Percentiles rank a stretch among this genome's conserved stretches.
Conservation (phyloP, 2,888 invertebrate species). For the Spatulosminthurus flaviceps region DNA sequence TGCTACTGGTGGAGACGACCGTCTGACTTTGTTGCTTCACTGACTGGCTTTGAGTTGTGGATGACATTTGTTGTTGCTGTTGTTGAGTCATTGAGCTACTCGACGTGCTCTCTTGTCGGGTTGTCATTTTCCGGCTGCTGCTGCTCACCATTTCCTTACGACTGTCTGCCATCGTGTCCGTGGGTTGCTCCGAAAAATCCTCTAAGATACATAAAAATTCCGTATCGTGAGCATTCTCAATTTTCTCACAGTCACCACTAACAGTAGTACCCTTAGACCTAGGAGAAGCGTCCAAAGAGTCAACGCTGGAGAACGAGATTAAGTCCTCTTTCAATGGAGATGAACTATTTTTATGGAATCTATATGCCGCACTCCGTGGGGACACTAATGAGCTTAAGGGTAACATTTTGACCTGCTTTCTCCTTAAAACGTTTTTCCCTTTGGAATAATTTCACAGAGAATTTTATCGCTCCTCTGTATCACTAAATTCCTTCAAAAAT, state of each 20-base stretch:
- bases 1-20: slow-evolving; percentile 39
- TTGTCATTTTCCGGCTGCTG: slow-evolving; percentile 38
- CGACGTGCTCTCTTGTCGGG: slow-evolving; percentile 33
- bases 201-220: slow-evolving; percentile 27
- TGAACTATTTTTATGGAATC: not conserved
- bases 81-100: slow-evolving; percentile 16
- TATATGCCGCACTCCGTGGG: slow-evolving; percentile 15
- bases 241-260: not conserved
- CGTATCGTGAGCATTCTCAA: not conserved
- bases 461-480: too few relatives aligned
- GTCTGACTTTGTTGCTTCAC: slow-evolving; percentile 19
- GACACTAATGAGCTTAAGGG: slow-evolving; percentile 40
- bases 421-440: too few relatives aligned
- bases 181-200: not conserved
- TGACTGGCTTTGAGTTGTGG: slow-evolving; percentile 29
- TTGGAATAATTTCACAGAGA: too few relatives aligned
- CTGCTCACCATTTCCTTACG: slow-evolving; percentile 38
- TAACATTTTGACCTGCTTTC: slow-evolving; percentile 43
- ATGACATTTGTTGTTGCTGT: not conserved
- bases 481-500: too few relatives aligned
- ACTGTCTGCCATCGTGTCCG: slow-evolving; percentile 31
- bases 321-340: not conserved
- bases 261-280: not conserved
- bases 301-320: not conserved
- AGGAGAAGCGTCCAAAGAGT: slow-evolving; percentile 2